A percentile compares a stretch with the other conserved stretches of the same genome.
Conservation (phyloP, 2,113 vertebrate species). For the Empidonax traillii region DNA sequence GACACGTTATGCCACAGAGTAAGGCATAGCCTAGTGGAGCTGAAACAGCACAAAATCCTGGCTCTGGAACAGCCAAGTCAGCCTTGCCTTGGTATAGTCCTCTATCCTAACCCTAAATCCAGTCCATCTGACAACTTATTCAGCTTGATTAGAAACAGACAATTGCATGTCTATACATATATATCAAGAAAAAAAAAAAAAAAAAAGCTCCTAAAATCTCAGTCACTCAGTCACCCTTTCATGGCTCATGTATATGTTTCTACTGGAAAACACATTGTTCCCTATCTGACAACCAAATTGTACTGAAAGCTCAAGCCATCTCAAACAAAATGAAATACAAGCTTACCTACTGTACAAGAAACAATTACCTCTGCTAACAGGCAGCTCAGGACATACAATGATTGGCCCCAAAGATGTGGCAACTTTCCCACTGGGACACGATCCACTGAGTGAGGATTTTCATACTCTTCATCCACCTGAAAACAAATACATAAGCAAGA, state of each 20-base stretch:
- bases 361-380: slow-evolving; percentile 89
- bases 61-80: background rate
- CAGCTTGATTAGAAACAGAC: background rate
- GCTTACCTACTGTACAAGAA: background rate
- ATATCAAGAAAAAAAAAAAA: background rate
- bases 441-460: slow-evolving; percentile 90
- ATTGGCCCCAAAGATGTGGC: slow-evolving; percentile 98
- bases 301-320: background rate
- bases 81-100: background rate
- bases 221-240: background rate
- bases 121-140: background rate
- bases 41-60: background rate
- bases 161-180: background rate
- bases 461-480: slow-evolving; percentile 93
- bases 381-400: slow-evolving; percentile 89
- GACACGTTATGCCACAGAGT: background rate
- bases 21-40: background rate
- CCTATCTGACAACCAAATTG: background rate
- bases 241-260: background rate
- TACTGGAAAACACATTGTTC: background rate
- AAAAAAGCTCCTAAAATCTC: background rate
- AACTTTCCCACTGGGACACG: slow-evolving; percentile 86
- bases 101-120: background rate
- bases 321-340: background rate
- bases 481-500: slow-evolving; percentile 18